Base-by-base conservation (phyloP, 1,140 invertebrate genomes). In the Pararge aegeria region DNA sequence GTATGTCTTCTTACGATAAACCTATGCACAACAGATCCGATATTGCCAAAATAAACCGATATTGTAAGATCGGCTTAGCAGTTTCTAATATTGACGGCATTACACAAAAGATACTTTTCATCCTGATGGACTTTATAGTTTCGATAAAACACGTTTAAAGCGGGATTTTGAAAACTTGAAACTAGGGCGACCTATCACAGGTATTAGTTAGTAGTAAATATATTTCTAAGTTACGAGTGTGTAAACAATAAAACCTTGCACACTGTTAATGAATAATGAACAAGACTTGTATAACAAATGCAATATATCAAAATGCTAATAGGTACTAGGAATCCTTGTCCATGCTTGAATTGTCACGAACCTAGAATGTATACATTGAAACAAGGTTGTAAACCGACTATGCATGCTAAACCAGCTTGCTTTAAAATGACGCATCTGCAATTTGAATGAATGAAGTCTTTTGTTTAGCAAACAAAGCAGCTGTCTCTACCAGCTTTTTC, bases 341-440 rank as follows among this genome's bases (percentile, higher is more conserved):
- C 20, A 42, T 42, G 38, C 15, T 42, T 5, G 15, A 16, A 1
- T 3, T 42, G 34, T n/a, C 12, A 12, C 34, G 29, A 42, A 5
- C 38, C 7, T 52, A 13, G 18, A 16, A 24, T n/a, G 15, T 38
- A 20, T 20, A 40, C 37, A 27, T 6, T 53, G 40, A 46, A 60
- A 27, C 57, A 53, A 60, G 49, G 57, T 34, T 60, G 57, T 30
- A 27, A 37, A 38, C 50, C 51, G 34, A 12, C 48, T 37, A 5
- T 37, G 57, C 50, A 60, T 53, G 50, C 50, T 53, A 60, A 52
- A 53, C 49, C 13, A n/a, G 13, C 29, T 59, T 19, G 40, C 44
- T 15, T 53, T 53, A 53, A 60, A 60, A 60, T 60, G 57, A 60
- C 57, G 57, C 49, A 60, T 53, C 38, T 60, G 57, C 40, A 53